These are phyloP conservation scores for Mamestra brassicae DNA, from an alignment of 2,888 invertebrate genomes.

Conservation along the genomic window DNA sequence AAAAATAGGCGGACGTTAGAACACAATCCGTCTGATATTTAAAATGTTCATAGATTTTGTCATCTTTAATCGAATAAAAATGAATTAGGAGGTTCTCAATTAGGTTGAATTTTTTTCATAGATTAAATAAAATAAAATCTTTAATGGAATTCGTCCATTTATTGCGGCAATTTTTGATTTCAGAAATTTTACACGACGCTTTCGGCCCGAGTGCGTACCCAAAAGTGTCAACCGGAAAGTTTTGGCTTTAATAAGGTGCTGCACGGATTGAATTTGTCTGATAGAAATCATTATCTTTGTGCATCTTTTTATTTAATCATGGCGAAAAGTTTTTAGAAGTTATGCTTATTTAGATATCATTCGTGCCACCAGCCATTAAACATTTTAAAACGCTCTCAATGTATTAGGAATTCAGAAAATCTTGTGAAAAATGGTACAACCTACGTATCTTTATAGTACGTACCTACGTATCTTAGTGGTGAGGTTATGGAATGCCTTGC, in stretches of 20 bases:
- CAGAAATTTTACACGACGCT: neutral
- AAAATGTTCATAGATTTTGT: neutral
- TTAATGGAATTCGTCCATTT: neutral
- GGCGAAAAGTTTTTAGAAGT: neutral
- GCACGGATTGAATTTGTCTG: constrained; percentile 8
- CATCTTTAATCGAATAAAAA: neutral
- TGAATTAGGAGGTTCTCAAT: no score
- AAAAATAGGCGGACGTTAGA: no score
- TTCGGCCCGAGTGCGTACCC: neutral
- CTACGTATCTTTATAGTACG: neutral
- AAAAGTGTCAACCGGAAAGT: constrained; percentile 3
- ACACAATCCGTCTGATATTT: neutral
- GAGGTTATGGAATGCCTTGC: no score
- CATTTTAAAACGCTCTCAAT: neutral
- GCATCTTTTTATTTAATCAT: neutral
- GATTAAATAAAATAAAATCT: neutral
- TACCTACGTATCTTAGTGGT: no score
- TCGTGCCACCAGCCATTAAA: neutral
- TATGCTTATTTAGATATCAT: neutral
- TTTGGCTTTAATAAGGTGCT: constrained; percentile 8
- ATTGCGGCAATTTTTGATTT: neutral
- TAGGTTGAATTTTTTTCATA: no score
- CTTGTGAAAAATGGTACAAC: neutral
- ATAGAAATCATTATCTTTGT: neutral
- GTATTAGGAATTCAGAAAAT: neutral